phyloP scores from a whole-genome alignment of 1,140 invertebrate genomes.

The Brachionus paranguensis region DNA sequence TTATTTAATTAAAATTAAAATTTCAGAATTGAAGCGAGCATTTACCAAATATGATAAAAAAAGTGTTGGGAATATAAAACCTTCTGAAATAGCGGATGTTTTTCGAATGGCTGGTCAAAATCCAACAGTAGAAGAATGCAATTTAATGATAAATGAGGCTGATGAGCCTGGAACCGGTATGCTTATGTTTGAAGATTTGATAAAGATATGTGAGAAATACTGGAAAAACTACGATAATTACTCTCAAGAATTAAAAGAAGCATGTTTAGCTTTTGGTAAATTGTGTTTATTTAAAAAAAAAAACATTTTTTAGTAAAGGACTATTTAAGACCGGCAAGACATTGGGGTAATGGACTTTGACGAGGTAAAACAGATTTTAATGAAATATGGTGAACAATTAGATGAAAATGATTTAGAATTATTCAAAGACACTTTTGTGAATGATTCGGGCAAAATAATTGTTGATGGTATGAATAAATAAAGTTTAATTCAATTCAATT shows the following conservation, averaged over 20 bases:
- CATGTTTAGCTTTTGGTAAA: conserved; percentile 18
- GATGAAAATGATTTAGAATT: conserved; percentile 31
- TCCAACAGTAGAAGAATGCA: conserved; percentile 25
- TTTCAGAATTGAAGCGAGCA: conserved; percentile 1
- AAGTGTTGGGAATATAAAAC: not conserved
- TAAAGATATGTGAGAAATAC: conserved; percentile 19
- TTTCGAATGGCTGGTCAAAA: conserved; percentile 38
- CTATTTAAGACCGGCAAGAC: not conserved
- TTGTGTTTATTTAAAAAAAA: not conserved
- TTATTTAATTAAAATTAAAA: no score
- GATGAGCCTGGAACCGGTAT: conserved; percentile 35
- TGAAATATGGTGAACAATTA: conserved; percentile 29
- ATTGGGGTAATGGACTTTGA: conserved; percentile 28
- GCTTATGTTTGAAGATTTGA: conserved; percentile 36
- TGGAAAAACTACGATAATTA: conserved; percentile 37
- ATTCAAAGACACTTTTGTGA: not conserved
- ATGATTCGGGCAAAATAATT: conserved; percentile 11
- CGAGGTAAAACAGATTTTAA: conserved; percentile 9
- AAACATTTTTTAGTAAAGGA: not conserved
- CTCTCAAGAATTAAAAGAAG: conserved; percentile 1
- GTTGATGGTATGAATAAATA: conserved; percentile 11
- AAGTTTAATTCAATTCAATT: no score
- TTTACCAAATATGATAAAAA: conserved; percentile 29
- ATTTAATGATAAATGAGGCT: conserved; percentile 22
- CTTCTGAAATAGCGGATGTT: conserved; percentile 32